Base-by-base conservation (phyloP, 2,113 vertebrate genomes). In the Tenrec ecaudatus region DNA sequence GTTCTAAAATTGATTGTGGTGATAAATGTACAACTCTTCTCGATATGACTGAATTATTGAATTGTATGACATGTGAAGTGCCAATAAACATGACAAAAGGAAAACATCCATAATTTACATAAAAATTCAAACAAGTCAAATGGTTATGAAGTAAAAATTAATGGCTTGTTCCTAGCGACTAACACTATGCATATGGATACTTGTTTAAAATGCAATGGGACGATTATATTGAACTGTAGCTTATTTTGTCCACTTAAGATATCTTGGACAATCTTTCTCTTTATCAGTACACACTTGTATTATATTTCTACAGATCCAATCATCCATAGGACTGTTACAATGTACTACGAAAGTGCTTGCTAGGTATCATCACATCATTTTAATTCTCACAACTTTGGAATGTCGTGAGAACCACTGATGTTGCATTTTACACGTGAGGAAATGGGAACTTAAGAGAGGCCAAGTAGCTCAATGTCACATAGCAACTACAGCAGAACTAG, bases 81-180 rank as follows among this genome's bases (percentile, higher is more conserved):
- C 47, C 47, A 10, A 53, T 12, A 53, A 53, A 14, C 9, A 53
- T 14, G 12, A 5, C 1, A 53, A 53, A 53, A 53, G 47, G 12
- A 62, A 62, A 75, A 71, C 66, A 86, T 33, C 75, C 91, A 82
- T 22, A 88, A 80, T 20, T 60, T 60, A 77, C 6, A 69, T 53
- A 38, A 78, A 89, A 68, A 11, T 75, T 93, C 29, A 93, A 73
- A 75, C 5, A 88, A 79, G 47, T n/a, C 57, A 78, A 75, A 53
- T 53, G 47, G 9, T 53, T 58, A 64, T 25, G 68, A 91, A 89
- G 33, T 64, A 66, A 73, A 93, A 60, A 76, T 76, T 84, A 64
- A 73, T 25, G 5, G 3, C 19, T 75, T 80, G 6, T 86, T 90
- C 91, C 69, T 57, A 43, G 62, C 36, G 81, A 82, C 7, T 31